Base-by-base conservation (phyloP, 2,888 invertebrate species). In the Vannuccia rotundouncinata region DNA sequence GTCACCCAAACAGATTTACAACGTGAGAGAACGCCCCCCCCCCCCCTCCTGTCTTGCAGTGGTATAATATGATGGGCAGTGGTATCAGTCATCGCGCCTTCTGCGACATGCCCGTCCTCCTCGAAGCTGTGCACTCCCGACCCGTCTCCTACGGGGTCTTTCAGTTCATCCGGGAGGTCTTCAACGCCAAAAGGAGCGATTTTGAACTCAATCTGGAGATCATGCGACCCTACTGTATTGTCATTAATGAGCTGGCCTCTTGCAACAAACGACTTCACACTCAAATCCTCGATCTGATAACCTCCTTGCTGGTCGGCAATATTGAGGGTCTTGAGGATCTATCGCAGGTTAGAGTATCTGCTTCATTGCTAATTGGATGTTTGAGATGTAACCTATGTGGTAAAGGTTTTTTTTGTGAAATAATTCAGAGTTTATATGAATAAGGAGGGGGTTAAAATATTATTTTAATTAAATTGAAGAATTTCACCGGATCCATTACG, bases 281-380 rank as follows among this genome's bases (percentile, higher is more conserved):
- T 5, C 25, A 79, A 22, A 5, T 80, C 2, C 59, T 80, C 27
- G 77, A 31, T 25, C 31, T 80, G 25, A 25, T 79, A 5, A 80
- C 74, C 10, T 79, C 79, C 2, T 28, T 80, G 13, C 27, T 80
- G 1, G 76, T 45, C 1, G 80, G 79, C 1, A 28, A 17, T 17
- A 74, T 77, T 5, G 80, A 80, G 29, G 80, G 76, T 1, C 80
- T 80, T 31, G 80, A 31, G n/a, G 80, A 80, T 80, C 77, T 80
- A 13, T 13, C 29, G 28, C 79, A 79, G n/a, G n/a, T n/a, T n/a
- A n/a, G n/a, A n/a, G n/a, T n/a, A n/a, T n/a, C n/a, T n/a, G n/a
- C n/a, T n/a, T n/a, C n/a, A n/a, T n/a, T n/a, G n/a, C n/a, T n/a
- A n/a, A n/a, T n/a, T n/a, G n/a, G n/a, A n/a, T n/a, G n/a, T n/a